These are phyloP conservation scores for Noturus placidus DNA, from an alignment of 2,113 vertebrate genomes.

Conservation along the genomic window DNA sequence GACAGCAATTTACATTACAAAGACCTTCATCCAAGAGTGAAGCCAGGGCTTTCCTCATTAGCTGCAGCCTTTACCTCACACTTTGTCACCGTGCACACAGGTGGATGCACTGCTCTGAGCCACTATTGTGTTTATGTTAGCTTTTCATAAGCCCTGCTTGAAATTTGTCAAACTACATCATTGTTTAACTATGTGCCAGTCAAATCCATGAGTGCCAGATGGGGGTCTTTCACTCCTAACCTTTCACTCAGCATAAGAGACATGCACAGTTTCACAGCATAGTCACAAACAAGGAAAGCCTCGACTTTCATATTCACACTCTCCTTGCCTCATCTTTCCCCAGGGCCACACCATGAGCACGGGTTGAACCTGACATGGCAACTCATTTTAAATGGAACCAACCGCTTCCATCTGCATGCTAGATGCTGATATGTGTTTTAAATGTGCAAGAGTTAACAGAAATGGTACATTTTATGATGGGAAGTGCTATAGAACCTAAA, in stretches of 20 bases:
- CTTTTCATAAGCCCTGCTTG: conserved; percentile 90
- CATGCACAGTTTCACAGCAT: conserved; percentile 71
- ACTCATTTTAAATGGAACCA: conserved; percentile 74
- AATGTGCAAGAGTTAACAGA: background rate
- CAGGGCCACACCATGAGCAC: conserved; percentile 62
- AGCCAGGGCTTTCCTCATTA: conserved; percentile 81
- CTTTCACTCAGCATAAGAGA: conserved; percentile 80
- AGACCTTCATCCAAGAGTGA: conserved; percentile 78
- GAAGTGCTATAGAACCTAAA: conserved; percentile 84
- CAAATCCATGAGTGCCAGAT: conserved; percentile 83
- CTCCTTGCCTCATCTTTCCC: conserved; percentile 20
- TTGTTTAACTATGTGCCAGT: conserved; percentile 89
- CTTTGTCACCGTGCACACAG: conserved; percentile 79
- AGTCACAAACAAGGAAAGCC: conserved; percentile 70
- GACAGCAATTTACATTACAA: conserved; percentile 83
- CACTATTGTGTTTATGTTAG: conserved; percentile 85
- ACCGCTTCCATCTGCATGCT: conserved; percentile 77
- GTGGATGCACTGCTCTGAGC: conserved; percentile 81
- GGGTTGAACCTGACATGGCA: conserved; percentile 39
- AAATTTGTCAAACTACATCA: conserved; percentile 96
- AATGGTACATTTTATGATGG: conserved; percentile 48
- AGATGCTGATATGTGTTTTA: conserved; percentile 71
- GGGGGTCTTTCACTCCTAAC: conserved; percentile 77
- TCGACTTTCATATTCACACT: conserved; percentile 46
- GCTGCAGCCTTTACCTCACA: conserved; percentile 82